Evolutionary conservation across 1,140 invertebrate species (phyloP), one percentile per base, ranked within the genome.

Genomic region (Drosophila leontia): DNA sequence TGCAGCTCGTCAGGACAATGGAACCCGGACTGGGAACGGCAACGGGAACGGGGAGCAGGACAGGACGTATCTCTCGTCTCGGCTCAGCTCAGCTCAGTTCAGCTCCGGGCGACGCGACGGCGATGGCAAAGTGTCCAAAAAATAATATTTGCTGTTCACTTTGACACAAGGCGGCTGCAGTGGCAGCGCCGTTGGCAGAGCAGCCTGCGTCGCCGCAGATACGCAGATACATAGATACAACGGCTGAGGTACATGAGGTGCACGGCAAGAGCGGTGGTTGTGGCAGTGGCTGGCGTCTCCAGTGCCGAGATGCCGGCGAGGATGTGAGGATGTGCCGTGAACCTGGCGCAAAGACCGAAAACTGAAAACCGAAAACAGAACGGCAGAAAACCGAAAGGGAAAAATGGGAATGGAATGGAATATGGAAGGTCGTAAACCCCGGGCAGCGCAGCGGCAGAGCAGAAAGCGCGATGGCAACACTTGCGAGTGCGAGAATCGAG

Each of bases 71-170:
- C 51, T 55, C 51, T 53, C 50, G 51, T 23, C 51, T 37, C 26
- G 29, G 2, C 53, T 39, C 53, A 3, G 8, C 50, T 51, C 50
- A 9, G 50, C n/a, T 76, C 41, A 57, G 29, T 41, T 69, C 11
- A 39, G 75, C 75, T 78, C 63, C 75, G 75, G 82, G 78, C 80
- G 69, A 88, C 84, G 80, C 84, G 80, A 75, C 80, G 82, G 79
- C 81, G 88, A 91, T 88, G 84, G 83, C 82, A 91, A 91, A 85
- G 78, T 91, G 88, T 87, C 88, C 84, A 91, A 88, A 88, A 87
- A 85, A 85, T 91, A 91, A 91, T 90, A 91, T 90, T 90, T 90
- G 86, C 85, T 84, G 85, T 88, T 88, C 84, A 84, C 74, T 88
- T 90, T 90, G 85, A 90, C 85, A 90, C 75, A 85, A 90, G 78